Percentiles rank a stretch among this genome's conserved stretches.
phyloP scores from a whole-genome alignment of 2,113 vertebrate species.

The Myanophis thanlyinensis region DNA sequence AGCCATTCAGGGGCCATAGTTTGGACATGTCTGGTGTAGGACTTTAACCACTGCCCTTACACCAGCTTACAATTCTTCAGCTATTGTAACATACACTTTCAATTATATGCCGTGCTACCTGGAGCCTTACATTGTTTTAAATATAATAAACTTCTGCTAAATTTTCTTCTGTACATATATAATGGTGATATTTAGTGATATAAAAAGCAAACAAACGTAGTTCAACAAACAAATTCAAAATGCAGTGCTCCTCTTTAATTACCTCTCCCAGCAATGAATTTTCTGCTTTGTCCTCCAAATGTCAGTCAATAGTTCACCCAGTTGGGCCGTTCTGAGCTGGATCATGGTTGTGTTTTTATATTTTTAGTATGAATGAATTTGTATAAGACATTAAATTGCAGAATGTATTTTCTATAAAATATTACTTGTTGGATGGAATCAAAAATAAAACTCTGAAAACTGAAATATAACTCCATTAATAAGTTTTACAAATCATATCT shows the following conservation, averaged over 20 bases:
- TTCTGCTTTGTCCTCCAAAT: neutral
- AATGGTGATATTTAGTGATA: neutral
- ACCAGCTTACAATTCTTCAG: neutral
- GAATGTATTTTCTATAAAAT: neutral
- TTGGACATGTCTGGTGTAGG: neutral
- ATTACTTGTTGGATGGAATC: neutral
- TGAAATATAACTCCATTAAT: neutral
- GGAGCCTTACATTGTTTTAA: slow-evolving; percentile 25
- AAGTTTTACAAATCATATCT: neutral
- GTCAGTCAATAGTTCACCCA: neutral
- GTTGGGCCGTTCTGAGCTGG: neutral
- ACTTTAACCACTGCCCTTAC: neutral
- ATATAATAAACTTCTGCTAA: slow-evolving; percentile 15
- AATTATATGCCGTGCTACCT: neutral
- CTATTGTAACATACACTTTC: neutral
- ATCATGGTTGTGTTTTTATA: neutral
- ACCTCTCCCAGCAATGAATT: neutral
- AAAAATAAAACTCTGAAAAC: neutral
- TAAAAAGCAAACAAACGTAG: too few species aligned
- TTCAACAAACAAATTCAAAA: neutral
- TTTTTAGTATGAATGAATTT: neutral
- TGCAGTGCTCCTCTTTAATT: neutral
- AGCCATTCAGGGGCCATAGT: too few species aligned
- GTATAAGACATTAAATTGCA: neutral
- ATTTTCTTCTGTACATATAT: neutral